Evolutionary conservation across 1,140 invertebrate species (phyloP), one percentile per base, ranked within the genome.

Genomic region (Coelopa frigida): DNA sequence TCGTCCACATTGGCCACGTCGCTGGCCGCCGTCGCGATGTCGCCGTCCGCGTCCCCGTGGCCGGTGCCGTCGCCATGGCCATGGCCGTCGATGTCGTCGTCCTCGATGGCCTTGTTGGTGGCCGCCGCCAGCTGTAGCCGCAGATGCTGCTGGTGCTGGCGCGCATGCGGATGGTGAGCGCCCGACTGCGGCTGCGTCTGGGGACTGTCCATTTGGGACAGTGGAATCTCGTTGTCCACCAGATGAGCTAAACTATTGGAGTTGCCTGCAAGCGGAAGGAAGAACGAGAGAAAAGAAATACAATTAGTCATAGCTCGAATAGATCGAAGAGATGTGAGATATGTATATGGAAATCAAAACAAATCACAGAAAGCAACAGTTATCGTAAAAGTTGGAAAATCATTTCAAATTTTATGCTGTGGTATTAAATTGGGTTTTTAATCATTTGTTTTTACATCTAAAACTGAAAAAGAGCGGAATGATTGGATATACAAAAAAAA

Each of bases 161-260:
- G 60, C 46, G 60, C 63, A 32, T 66, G 59, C 22, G 60, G 47
- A 21, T 53, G 27, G 39, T 66, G 59, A 8, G 55, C 52, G 15
- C 57, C 55, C 18, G 58, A 22, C 24, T 44, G 35, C 29, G 35
- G 20, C 40, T 45, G 48, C 5, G 22, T 14, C 14, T 27, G 33
- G 10, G 66, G 60, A 36, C 55, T 55, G 44, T 64, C 56, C 49
- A 73, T 70, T 26, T 78, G 75, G 39, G 77, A 77, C 49, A 81
- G 42, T 15, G 78, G 78, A 44, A 78, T 72, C 70, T 81, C 79
- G 53, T 77, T 81, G 47, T 73, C 72, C 42, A 81, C 77, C 47
- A 82, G 68, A 52, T 80, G 77, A 44, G 77, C 78, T 60, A 80
- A 71, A 60, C 78, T 81, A 66, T 77, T 80, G 44, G 78, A 75